A percentile compares a stretch with the other conserved stretches of the same genome.
Evolutionary conservation across 2,113 vertebrate species (phyloP).

Genomic region (Ceyx margarethae): DNA sequence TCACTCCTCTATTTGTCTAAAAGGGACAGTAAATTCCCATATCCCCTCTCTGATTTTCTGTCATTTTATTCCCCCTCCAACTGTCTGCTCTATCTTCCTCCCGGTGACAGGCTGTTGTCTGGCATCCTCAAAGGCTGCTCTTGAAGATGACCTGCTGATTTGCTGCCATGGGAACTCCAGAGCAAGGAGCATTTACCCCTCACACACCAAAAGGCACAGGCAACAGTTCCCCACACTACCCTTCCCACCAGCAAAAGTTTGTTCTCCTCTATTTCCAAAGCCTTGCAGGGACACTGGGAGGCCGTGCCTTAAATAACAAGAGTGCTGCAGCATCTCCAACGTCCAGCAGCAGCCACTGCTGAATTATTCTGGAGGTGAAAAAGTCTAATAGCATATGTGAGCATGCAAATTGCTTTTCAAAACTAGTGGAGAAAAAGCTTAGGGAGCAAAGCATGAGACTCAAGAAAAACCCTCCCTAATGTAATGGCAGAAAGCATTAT

Average conservation of each 20-base stretch:
- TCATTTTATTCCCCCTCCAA: neutral
- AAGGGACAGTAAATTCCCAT: neutral
- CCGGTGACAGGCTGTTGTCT: neutral
- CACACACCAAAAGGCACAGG: neutral
- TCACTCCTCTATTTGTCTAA: neutral
- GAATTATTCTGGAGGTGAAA: neutral
- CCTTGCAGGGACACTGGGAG: neutral
- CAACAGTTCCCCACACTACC: neutral
- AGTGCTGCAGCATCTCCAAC: neutral
- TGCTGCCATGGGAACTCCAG: constrained; percentile 50
- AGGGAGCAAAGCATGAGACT: neutral
- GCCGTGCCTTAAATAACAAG: neutral
- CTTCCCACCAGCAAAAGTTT: neutral
- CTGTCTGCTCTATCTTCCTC: neutral
- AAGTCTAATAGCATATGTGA: neutral
- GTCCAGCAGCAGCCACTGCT: neutral
- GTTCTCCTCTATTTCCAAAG: neutral
- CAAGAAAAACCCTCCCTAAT: neutral
- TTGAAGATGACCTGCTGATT: constrained; percentile 54
- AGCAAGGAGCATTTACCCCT: constrained; percentile 16
- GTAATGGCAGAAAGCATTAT: neutral
- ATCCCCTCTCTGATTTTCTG: neutral
- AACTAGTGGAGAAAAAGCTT: constrained; percentile 23
- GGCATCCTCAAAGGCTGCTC: constrained; percentile 29
- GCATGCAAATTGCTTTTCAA: constrained; percentile 18